phyloP scores from a whole-genome alignment of 2,888 invertebrate species.

The Meganola albula region DNA sequence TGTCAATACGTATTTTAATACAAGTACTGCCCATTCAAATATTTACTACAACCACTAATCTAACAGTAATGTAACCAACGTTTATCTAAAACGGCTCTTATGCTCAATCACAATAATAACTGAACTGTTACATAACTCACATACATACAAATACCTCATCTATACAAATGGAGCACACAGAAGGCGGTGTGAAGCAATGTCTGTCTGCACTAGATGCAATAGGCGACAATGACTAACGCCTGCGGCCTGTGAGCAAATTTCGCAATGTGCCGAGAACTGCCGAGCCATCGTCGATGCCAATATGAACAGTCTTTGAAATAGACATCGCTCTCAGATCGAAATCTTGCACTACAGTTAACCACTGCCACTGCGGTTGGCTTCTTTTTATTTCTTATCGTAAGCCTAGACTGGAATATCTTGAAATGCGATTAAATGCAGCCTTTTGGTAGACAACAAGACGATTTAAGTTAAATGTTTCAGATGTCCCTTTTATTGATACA shows the following conservation, averaged over 20 bases:
- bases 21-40: not conserved
- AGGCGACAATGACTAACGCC: slow-evolving; percentile 66
- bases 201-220: slow-evolving; percentile 46
- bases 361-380: slow-evolving; percentile 45
- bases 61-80: no score
- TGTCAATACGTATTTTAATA: slow-evolving; percentile 10
- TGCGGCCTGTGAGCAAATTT: slow-evolving; percentile 52
- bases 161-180: slow-evolving; percentile 27
- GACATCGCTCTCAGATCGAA: slow-evolving; percentile 41
- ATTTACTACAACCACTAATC: no score
- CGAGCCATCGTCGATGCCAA: slow-evolving; percentile 48
- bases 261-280: slow-evolving; percentile 41
- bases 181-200: slow-evolving; percentile 30
- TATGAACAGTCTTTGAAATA: slow-evolving; percentile 62
- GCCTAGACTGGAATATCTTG: slow-evolving; percentile 35
- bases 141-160: slow-evolving; percentile 22
- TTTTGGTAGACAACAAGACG: no score
- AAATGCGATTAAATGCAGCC: no score
- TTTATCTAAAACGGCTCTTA: slow-evolving; percentile 8
- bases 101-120: slow-evolving; percentile 12
- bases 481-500: no score
- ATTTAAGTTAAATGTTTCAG: no score
- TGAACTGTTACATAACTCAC: slow-evolving; percentile 16
- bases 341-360: slow-evolving; percentile 47
- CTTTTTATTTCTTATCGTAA: slow-evolving; percentile 43